Evolutionary conservation across 1,140 invertebrate genomes (phyloP).

Genomic region (Bombus superbus): DNA sequence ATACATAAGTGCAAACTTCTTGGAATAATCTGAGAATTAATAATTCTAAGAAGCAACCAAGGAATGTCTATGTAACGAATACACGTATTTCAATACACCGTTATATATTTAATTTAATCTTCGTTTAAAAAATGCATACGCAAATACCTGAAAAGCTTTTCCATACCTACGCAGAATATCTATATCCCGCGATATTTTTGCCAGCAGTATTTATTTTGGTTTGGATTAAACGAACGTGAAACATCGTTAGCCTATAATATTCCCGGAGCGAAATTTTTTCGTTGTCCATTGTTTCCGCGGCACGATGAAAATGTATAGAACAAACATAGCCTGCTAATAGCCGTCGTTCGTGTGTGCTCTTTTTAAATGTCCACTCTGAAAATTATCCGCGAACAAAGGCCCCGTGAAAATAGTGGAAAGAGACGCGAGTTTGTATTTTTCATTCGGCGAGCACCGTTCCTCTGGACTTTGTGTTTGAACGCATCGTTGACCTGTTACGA

Average conservation of each 20-base stretch:
- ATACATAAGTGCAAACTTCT: too few species aligned
- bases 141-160: too few species aligned
- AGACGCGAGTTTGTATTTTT: constrained; percentile 50
- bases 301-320: neutral
- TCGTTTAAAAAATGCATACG: too few species aligned
- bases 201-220: neutral
- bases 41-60: too few species aligned
- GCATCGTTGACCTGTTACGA: constrained; percentile 66
- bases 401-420: constrained; percentile 41
- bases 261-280: neutral
- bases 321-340: constrained; percentile 28
- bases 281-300: neutral
- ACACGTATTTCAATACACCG: too few species aligned
- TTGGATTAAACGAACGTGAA: neutral
- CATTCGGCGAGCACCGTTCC: constrained; percentile 38
- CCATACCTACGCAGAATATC: neutral
- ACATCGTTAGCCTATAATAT: neutral
- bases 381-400: constrained; percentile 58
- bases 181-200: neutral
- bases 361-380: constrained; percentile 49
- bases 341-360: constrained; percentile 9
- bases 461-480: constrained; percentile 58
- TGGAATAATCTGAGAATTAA: too few species aligned
- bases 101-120: too few species aligned
- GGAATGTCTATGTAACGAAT: too few species aligned